Evolutionary conservation across 64 coral and sea anemone genomes (phyloP), one percentile per base, ranked within the genome.

Genomic region (Hydrozoanthus tunicans): DNA sequence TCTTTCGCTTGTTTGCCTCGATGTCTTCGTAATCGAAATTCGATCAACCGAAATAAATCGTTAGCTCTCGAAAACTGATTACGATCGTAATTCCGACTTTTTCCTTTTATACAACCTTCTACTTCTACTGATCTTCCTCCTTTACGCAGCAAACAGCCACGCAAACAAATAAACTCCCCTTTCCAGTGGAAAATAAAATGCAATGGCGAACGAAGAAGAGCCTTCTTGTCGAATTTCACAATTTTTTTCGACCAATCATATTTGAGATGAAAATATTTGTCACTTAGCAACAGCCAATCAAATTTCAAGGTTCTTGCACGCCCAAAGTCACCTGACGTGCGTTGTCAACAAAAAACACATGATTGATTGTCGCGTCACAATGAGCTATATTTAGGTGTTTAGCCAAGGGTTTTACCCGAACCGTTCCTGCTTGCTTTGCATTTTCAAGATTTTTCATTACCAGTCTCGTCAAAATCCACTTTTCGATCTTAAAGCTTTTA

Each of bases 211-310:
- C 80, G 93, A 91, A 90, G 26, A 53, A 77, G 61, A 78, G 76
- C 86, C 67, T 72, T 80, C 73, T 90, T 90, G 64, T 73, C n/a
- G 57, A 66, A 43, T 90, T 90, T 23, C 71, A 11, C 15, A 17
- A 51, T n/a, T 62, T 26, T 24, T 58, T 23, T 13, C 56, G 89
- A 55, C 89, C 92, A 89, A 89, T 96, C 92, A 96, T 51, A 82
- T 78, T 51, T 73, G 15, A 62, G 43, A 14, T 59, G 62, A n/a
- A 92, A 93, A 90, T 89, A 73, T 20, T 55, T 80, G 81, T 86
- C 57, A 54, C 78, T 73, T 83, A 81, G 92, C 92, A 77, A 96
- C 92, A 96, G 69, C 95, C 92, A 96, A 96, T 96, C 89, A 94
- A 43, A 79, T 3, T 13, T 27, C 52, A 57, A 5, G 4, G 24